Percentiles rank a stretch among this genome's conserved stretches.
These are phyloP conservation scores for Silurus aristotelis DNA, from an alignment of 2,797 vertebrate genomes.

Conservation along the genomic window DNA sequence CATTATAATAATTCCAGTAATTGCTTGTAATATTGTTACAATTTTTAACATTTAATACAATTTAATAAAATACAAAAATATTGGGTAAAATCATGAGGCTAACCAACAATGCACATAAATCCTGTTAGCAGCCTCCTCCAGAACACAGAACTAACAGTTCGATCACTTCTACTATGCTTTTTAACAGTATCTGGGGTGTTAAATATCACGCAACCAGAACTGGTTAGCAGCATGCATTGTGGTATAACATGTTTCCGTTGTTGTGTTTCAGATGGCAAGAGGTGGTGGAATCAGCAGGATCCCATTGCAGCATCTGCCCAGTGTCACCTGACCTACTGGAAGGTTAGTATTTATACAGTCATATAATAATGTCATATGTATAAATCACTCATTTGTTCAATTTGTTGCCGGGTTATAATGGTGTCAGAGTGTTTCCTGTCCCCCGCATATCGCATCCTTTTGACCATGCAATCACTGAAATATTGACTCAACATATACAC, in stretches of 20 bases:
- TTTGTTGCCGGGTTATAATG: slow-evolving; percentile 17
- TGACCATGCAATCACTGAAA: slow-evolving; percentile 65
- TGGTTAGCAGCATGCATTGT: not conserved
- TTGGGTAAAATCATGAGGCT: not conserved
- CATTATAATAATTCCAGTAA: not conserved
- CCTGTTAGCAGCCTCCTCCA: not conserved
- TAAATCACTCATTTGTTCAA: not conserved
- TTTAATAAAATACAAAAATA: not conserved
- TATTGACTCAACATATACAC: slow-evolving; percentile 60
- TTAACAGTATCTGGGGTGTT: not conserved
- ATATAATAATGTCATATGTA: not conserved
- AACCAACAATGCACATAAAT: too few relatives aligned
- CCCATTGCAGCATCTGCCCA: slow-evolving; percentile 51
- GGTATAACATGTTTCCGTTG: slow-evolving; percentile 6
- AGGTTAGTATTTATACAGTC: slow-evolving; percentile 59
- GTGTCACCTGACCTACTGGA: slow-evolving; percentile 71
- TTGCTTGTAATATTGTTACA: not conserved
- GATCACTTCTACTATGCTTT: too few relatives aligned
- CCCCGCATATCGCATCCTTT: slow-evolving; percentile 54
- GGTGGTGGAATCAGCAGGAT: slow-evolving; percentile 59
- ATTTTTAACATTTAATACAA: not conserved
- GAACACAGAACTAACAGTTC: not conserved
- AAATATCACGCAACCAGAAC: not conserved
- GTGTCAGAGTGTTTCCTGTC: slow-evolving; percentile 57
- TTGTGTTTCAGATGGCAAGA: slow-evolving; percentile 68